phyloP scores from a whole-genome alignment of 2,888 invertebrate species.

The Metallyticus violacea region DNA sequence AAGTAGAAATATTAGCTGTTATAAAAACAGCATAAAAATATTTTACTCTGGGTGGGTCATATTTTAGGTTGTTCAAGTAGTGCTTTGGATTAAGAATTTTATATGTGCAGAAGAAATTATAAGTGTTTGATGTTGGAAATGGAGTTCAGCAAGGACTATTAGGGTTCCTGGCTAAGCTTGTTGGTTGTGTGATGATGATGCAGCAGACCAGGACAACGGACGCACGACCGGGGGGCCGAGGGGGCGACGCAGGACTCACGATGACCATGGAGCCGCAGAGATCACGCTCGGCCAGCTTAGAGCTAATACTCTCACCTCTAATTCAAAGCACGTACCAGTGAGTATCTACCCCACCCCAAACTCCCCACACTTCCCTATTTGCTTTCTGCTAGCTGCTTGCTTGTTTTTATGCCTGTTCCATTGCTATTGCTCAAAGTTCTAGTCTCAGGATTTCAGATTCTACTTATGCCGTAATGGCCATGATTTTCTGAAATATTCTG shows the following conservation, averaged over 20 bases:
- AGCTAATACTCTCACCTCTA: conserved; percentile 37
- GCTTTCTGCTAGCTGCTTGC: conserved; percentile 9
- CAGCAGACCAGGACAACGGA: conserved; percentile 24
- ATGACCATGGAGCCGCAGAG: conserved; percentile 24
- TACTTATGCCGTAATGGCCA: background rate
- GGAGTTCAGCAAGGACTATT: background rate
- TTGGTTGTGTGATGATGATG: conserved; percentile 31
- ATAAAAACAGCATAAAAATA: background rate
- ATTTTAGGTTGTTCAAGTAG: conserved; percentile 1
- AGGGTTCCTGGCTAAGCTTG: conserved; percentile 17
- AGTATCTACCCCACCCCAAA: conserved; percentile 23
- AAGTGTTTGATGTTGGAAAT: background rate
- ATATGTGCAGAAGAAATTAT: background rate
- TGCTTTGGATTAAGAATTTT: conserved; percentile 8
- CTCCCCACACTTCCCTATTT: background rate
- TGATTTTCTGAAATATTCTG: background rate
- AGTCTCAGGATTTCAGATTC: background rate
- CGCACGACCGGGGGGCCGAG: conserved; percentile 23
- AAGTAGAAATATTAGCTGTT: background rate
- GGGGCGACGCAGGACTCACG: conserved; percentile 31
- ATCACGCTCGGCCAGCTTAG: conserved; percentile 36
- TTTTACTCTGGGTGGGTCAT: background rate
- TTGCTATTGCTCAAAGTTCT: background rate
- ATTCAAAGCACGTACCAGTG: conserved; percentile 37
- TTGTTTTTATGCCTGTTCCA: background rate